phyloP scores from a whole-genome alignment of 2,797 vertebrate genomes.

The Enteromius viviparus region DNA sequence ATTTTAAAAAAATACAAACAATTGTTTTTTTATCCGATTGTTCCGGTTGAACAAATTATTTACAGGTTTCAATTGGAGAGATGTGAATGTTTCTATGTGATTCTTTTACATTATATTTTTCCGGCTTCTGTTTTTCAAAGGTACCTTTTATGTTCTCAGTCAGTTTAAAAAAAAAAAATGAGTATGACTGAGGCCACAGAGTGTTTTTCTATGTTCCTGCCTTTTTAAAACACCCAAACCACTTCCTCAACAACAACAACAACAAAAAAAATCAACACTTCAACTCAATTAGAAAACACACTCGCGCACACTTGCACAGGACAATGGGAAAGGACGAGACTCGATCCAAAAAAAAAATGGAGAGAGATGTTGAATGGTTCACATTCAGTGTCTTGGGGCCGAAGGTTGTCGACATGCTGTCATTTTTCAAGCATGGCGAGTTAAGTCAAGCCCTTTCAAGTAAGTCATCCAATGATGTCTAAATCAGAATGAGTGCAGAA shows the following conservation, averaged over 20 bases:
- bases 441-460: conserved; percentile 36
- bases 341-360: conserved; percentile 20
- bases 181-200: conserved; percentile 68
- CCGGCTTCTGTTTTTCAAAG: conserved; percentile 69
- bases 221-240: conserved; percentile 72
- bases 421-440: neutral
- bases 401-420: neutral
- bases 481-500: conserved; percentile 47
- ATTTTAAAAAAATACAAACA: conserved; percentile 80
- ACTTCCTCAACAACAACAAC: conserved; percentile 65
- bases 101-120: conserved; percentile 15
- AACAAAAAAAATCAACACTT: conserved; percentile 62
- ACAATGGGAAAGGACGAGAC: conserved; percentile 75
- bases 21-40: conserved; percentile 43
- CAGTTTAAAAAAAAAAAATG: conserved; percentile 52
- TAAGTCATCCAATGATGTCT: conserved; percentile 40
- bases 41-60: conserved; percentile 63
- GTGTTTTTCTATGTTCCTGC: conserved; percentile 74
- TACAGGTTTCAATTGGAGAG: conserved; percentile 71
- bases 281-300: conserved; percentile 64
- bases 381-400: conserved; percentile 75
- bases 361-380: conserved; percentile 58
- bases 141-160: conserved; percentile 61
- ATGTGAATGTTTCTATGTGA: conserved; percentile 61
- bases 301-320: conserved; percentile 55